Evolutionary conservation across 2,888 invertebrate species (phyloP).

Genomic region (Drosophila borborema): DNA sequence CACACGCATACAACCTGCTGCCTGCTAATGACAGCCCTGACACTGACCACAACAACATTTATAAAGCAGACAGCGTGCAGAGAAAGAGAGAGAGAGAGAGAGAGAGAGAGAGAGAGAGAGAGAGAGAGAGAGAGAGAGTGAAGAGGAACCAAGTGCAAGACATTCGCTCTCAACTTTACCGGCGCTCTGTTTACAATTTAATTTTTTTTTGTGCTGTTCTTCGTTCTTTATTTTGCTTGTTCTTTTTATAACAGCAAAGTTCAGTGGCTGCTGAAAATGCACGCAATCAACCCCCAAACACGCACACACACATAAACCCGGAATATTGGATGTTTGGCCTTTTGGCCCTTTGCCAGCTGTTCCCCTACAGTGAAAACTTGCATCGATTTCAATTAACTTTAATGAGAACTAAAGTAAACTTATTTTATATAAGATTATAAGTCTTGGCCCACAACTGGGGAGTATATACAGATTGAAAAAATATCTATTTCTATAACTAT

Average conservation of each 20-base stretch:
- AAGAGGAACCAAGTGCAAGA: slow-evolving; percentile 41
- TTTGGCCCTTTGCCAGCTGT: slow-evolving; percentile 65
- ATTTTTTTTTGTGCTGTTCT: slow-evolving; percentile 22
- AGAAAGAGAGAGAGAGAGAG: neutral
- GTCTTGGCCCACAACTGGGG: too few species aligned
- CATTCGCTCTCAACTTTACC: slow-evolving; percentile 57
- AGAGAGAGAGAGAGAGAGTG: neutral
- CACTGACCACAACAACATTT: slow-evolving; percentile 75
- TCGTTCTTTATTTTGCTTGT: slow-evolving; percentile 39
- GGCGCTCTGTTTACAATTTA: slow-evolving; percentile 76
- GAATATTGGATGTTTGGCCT: slow-evolving; percentile 15
- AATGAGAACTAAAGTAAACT: neutral
- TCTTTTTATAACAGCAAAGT: slow-evolving; percentile 52
- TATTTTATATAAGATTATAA: neutral
- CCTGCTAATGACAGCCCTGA: slow-evolving; percentile 62
- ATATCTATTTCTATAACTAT: neutral
- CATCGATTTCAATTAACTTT: too few species aligned
- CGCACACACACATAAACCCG: neutral
- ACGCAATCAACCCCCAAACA: slow-evolving; percentile 58
- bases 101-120: slow-evolving; percentile 2
- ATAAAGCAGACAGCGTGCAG: slow-evolving; percentile 21
- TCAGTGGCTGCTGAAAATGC: slow-evolving; percentile 64
- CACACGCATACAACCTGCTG: slow-evolving; percentile 39
- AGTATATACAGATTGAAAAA: too few species aligned
- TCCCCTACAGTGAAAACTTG: slow-evolving; percentile 27